Conservation (phyloP, 2,113 vertebrate species). For the Rhinoptilus africanus region DNA sequence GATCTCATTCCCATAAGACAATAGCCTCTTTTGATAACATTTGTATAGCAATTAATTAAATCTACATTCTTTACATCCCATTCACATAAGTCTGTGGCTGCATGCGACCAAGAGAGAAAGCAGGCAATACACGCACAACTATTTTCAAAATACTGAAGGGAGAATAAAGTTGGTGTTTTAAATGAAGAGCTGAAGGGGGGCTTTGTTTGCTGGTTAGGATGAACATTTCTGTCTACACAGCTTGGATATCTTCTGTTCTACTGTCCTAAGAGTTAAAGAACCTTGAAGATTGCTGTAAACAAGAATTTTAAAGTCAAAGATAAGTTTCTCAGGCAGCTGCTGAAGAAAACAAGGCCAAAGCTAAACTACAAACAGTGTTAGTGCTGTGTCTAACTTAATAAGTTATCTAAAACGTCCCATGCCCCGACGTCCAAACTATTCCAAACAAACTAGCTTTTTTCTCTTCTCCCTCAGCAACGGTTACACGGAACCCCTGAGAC, state of each 20-base stretch:
- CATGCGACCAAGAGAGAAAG: neutral
- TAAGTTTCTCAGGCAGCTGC: conserved; percentile 26
- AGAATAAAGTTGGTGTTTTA: neutral
- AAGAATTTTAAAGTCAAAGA: conserved; percentile 32
- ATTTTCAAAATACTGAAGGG: neutral
- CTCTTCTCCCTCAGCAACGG: neutral
- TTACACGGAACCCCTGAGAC: neutral
- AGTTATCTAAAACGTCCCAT: conserved; percentile 15
- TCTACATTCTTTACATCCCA: neutral
- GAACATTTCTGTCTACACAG: neutral
- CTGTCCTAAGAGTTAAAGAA: neutral
- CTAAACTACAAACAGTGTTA: neutral
- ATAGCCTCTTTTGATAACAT: neutral
- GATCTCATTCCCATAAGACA: neutral
- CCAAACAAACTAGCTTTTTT: neutral
- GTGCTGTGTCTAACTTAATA: conserved; percentile 45
- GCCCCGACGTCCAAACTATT: neutral
- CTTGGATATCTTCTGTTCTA: neutral
- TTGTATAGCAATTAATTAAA: neutral
- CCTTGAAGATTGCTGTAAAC: conserved; percentile 20
- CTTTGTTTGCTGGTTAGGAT: neutral
- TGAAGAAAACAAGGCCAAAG: neutral
- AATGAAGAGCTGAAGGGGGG: neutral
- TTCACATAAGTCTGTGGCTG: neutral
- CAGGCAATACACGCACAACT: fast-evolving